Base-by-base conservation (phyloP, 1,140 invertebrate species). In the Bombus breviceps region DNA sequence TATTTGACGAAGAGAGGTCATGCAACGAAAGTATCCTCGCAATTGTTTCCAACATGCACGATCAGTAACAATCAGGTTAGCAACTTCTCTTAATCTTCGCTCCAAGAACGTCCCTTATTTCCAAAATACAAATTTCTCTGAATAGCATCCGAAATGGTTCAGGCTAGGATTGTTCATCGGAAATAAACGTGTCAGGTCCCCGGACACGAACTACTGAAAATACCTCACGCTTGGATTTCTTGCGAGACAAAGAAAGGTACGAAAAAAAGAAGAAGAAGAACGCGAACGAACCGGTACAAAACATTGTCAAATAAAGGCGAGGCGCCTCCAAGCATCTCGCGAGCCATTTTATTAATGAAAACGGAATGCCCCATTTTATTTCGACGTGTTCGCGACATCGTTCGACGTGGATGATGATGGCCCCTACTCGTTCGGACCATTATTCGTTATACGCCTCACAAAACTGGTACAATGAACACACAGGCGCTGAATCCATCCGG, bases 341-440 rank as follows among this genome's bases (percentile, higher is more conserved):
- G 37, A 12, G 73, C 81, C 75, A 84, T 84, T 84, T 78, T 79
- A 69, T 84, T 84, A 84, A 84, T 84, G 82, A 79, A 84, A 83
- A 84, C 62, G 32, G 25, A 64, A 64, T 34, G 82, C 66, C n/a
- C 53, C 64, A 64, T 83, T 71, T 64, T 28, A 28, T n/a, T 28
- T 12, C 15, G 10, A 28, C 37, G 13, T 15, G 25, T 41, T 77
- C 57, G 15, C 43, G 25, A 10, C n/a, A 22, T 22, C 32, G n/a
- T 28, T 15, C n/a, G 13, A 53, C 32, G 4, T 15, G 59, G 41
- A 83, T 37, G 73, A 4, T 6, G 22, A 41, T 15, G n/a, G 22
- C 15, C 34, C 18, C 39, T 32, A 6, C 69, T 62, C 18, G 76
- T 85, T 73, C 77, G 53, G n/a, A 73, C 43, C 66, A 85, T 87